A percentile compares a stretch with the other conserved stretches of the same genome.
Conservation (phyloP, 2,113 vertebrate species). For the Forbesichthys agassizii region DNA sequence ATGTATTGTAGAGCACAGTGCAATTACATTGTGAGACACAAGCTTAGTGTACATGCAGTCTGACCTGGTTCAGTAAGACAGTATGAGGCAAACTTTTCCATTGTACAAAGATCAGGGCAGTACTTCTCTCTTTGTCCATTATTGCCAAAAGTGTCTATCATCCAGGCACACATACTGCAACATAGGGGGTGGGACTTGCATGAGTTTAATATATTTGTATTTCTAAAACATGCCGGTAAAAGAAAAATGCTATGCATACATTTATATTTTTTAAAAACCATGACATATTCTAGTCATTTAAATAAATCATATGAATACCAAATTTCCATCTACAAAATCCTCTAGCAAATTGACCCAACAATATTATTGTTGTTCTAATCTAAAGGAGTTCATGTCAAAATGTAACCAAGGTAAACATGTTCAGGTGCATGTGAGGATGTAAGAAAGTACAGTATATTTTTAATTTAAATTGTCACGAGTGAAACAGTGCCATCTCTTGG, state of each 20-base stretch:
- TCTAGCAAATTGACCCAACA: background rate
- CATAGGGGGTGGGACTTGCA: constrained; percentile 1
- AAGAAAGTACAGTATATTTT: no score
- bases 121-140: constrained; percentile 84
- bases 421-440: no score
- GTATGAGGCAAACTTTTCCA: constrained; percentile 95
- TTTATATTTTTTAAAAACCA: no score
- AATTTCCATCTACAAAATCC: background rate
- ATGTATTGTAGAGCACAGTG: background rate
- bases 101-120: constrained; percentile 89
- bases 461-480: no score
- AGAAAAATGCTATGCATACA: no score
- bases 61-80: constrained; percentile 97
- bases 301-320: background rate
- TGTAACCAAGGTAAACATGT: no score
- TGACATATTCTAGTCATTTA: no score
- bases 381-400: no score
- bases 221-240: background rate
- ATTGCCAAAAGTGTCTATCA: constrained; percentile 92
- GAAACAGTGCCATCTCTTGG: no score
- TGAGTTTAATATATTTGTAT: background rate
- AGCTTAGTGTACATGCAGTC: constrained; percentile 30
- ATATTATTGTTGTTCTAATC: no score
- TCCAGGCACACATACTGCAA: constrained; percentile 95
- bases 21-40: background rate